Evolutionary conservation across 2,113 vertebrate species (phyloP).

Genomic region (Elaphurus davidianus): DNA sequence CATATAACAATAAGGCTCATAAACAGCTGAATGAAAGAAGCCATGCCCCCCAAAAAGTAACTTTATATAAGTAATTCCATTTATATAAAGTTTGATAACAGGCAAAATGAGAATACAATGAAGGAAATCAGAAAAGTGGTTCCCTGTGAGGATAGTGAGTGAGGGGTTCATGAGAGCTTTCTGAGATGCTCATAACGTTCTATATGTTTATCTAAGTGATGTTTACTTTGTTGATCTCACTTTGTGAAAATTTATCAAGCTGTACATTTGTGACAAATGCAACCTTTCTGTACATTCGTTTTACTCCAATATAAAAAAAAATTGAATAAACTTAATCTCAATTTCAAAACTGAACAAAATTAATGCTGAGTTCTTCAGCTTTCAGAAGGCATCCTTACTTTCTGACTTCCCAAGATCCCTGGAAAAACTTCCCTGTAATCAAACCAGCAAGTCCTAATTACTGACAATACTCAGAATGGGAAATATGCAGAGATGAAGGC

Average conservation of each 20-base stretch:
- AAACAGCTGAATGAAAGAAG: background rate
- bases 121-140: background rate
- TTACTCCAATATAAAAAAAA: background rate
- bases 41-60: background rate
- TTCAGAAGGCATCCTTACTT: conserved; percentile 5
- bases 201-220: background rate
- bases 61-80: background rate
- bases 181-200: background rate
- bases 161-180: background rate
- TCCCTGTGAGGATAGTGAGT: background rate
- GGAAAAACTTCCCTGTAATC: background rate
- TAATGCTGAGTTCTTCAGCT: background rate
- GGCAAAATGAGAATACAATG: background rate
- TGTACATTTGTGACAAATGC: background rate
- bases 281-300: background rate
- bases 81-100: background rate
- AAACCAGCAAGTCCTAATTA: background rate
- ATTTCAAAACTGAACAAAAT: conserved; percentile 45
- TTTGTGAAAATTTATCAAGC: background rate
- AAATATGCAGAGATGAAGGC: no score
- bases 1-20: background rate
- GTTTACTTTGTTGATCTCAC: background rate
- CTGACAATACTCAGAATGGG: background rate
- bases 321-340: background rate
- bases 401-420: background rate